Evolutionary conservation across 2,113 vertebrate genomes (phyloP).

Genomic region (Morone chrysops): DNA sequence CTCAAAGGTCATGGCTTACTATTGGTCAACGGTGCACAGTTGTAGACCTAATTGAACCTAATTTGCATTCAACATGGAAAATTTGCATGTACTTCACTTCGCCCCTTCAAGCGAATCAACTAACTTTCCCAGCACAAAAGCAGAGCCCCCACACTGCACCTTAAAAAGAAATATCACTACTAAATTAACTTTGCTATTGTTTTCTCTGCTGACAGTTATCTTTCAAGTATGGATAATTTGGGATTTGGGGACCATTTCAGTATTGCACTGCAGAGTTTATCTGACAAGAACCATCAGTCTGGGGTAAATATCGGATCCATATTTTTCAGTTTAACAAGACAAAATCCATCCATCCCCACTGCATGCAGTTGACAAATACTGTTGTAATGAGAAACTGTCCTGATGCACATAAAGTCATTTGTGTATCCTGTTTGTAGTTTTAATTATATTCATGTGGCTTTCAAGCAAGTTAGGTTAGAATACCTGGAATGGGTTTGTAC

Average conservation of each 20-base stretch:
- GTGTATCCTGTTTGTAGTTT: not conserved
- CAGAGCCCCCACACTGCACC: not conserved
- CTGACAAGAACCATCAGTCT: not conserved
- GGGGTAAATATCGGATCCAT: not conserved
- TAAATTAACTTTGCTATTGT: constrained; percentile 16
- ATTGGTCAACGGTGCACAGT: not conserved
- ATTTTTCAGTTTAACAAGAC: not conserved
- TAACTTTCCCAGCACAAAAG: constrained; percentile 12
- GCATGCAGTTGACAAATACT: not conserved
- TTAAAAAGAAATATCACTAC: constrained; percentile 23
- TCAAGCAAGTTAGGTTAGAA: constrained; percentile 1
- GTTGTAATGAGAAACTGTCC: not conserved
- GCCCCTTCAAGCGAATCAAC: no score
- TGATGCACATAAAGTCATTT: not conserved
- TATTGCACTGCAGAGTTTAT: not conserved
- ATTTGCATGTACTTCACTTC: no score
- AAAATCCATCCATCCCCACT: not conserved
- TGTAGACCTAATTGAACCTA: not conserved
- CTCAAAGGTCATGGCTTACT: not conserved
- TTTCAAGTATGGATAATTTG: not conserved
- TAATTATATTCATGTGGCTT: constrained; percentile 14
- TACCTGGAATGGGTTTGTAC: not conserved
- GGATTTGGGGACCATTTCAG: not conserved
- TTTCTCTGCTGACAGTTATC: not conserved
- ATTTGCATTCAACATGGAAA: no score